Conservation (phyloP, 2,113 vertebrate species). For the Hepsetus odoe region DNA sequence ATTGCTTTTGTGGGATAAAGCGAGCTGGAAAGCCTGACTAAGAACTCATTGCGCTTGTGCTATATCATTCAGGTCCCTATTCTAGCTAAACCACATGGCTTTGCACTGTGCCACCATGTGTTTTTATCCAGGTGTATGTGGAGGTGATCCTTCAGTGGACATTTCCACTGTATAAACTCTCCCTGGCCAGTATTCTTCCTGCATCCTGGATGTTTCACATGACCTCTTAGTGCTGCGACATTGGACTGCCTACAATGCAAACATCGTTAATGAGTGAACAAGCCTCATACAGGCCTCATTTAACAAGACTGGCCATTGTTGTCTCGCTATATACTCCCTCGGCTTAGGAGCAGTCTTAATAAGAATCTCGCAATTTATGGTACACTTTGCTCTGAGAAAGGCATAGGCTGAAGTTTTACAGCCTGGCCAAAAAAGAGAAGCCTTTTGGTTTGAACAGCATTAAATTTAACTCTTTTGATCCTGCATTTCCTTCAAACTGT, state of each 20-base stretch:
- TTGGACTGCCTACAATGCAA: slow-evolving; percentile 50
- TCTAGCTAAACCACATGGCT: not conserved
- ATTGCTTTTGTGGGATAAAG: too few species aligned
- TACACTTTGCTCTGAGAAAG: slow-evolving; percentile 27
- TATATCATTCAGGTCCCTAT: not conserved
- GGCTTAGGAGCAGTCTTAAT: slow-evolving; percentile 13
- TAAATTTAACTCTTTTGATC: not conserved
- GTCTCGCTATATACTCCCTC: slow-evolving; percentile 30
- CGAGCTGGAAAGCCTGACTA: not conserved
- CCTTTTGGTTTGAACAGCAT: not conserved
- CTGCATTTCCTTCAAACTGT: not conserved
- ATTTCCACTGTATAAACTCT: slow-evolving; percentile 39
- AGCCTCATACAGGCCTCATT: slow-evolving; percentile 41
- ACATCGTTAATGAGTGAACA: slow-evolving; percentile 50
- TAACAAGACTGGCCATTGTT: slow-evolving; percentile 41
- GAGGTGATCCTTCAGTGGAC: slow-evolving; percentile 28
- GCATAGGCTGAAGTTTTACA: not conserved
- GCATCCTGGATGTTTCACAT: slow-evolving; percentile 43
- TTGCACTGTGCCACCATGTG: not conserved
- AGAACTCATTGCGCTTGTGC: not conserved
- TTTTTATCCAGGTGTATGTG: slow-evolving; percentile 10
- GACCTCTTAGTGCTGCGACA: slow-evolving; percentile 29
- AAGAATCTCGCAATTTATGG: not conserved
- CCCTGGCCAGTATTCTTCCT: slow-evolving; percentile 25
- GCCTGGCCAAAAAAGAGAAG: not conserved